Percentiles rank a stretch among this genome's conserved stretches.
These are phyloP conservation scores for Cygnus buccinator DNA, from an alignment of 2,113 vertebrate species.

Conservation along the genomic window DNA sequence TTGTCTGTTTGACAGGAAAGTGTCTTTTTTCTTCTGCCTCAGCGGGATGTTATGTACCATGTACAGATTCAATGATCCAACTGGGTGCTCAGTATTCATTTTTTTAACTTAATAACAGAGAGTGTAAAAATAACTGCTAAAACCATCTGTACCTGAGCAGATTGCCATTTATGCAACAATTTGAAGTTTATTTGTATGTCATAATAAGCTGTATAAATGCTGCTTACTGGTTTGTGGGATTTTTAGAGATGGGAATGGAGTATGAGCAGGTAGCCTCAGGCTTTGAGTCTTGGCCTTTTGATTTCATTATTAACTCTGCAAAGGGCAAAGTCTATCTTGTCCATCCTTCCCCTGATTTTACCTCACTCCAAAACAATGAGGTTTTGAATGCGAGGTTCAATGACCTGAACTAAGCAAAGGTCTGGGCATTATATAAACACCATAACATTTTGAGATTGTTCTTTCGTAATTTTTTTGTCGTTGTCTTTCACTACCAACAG, in stretches of 20 bases:
- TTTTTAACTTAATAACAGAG: constrained; percentile 24
- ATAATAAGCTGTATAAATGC: constrained; percentile 12
- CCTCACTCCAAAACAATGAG: not conserved
- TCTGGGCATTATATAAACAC: not conserved
- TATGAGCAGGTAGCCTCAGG: not conserved
- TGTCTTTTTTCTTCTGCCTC: not conserved
- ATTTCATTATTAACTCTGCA: not conserved
- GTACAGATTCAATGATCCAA: constrained; percentile 27
- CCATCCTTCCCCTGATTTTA: not conserved
- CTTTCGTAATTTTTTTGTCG: not conserved
- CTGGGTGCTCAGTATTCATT: constrained; percentile 3
- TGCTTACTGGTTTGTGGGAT: not conserved
- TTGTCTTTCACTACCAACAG: not conserved
- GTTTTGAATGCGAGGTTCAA: not conserved
- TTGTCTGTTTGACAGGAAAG: not conserved
- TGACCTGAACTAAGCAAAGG: not conserved
- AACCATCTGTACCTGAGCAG: constrained; percentile 66
- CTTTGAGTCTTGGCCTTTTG: not conserved
- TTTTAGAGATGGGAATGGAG: not conserved
- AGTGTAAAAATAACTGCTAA: constrained; percentile 36
- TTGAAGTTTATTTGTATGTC: constrained; percentile 4
- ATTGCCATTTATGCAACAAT: constrained; percentile 48
- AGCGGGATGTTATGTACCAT: constrained; percentile 12
- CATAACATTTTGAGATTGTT: not conserved
- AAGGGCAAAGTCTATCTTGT: not conserved